Percentiles rank a stretch among this genome's conserved stretches.
These are phyloP conservation scores for Sussaba pulchella DNA, from an alignment of 2,888 invertebrate genomes.

Conservation along the genomic window DNA sequence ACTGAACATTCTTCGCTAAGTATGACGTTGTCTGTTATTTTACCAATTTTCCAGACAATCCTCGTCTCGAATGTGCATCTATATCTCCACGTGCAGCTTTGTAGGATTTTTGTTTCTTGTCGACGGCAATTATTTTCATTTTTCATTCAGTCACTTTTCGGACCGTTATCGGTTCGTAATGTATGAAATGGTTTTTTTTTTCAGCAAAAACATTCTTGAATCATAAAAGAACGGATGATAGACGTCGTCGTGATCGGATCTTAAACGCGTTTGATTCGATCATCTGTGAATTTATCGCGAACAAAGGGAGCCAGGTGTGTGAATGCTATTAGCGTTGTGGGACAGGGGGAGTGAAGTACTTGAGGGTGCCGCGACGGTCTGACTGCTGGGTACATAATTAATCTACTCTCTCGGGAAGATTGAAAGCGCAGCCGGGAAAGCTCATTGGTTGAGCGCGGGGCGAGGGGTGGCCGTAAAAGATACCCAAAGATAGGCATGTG, in stretches of 20 bases:
- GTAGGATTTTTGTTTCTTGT: background rate
- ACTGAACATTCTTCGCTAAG: conserved; percentile 35
- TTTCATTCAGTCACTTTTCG: no score
- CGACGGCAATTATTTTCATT: no score
- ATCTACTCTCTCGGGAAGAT: conserved; percentile 40
- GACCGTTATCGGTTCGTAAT: no score
- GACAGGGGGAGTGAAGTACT: background rate
- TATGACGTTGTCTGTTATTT: background rate
- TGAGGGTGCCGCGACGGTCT: background rate
- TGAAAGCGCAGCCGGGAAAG: no score
- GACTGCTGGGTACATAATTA: conserved; percentile 31
- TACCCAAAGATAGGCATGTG: no score
- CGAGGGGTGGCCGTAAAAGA: no score
- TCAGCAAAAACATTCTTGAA: background rate
- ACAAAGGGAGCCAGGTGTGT: conserved; percentile 52
- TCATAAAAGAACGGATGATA: background rate
- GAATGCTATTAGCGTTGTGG: conserved; percentile 14
- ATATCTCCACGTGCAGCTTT: background rate
- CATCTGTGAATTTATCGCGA: conserved; percentile 69
- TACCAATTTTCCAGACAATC: background rate
- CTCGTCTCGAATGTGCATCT: background rate
- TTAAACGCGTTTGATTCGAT: conserved; percentile 64
- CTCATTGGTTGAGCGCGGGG: no score
- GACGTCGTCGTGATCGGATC: conserved; percentile 35
- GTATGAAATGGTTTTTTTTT: no score